phyloP scores from a whole-genome alignment of 2,797 vertebrate species.

The Tangara arthus region DNA sequence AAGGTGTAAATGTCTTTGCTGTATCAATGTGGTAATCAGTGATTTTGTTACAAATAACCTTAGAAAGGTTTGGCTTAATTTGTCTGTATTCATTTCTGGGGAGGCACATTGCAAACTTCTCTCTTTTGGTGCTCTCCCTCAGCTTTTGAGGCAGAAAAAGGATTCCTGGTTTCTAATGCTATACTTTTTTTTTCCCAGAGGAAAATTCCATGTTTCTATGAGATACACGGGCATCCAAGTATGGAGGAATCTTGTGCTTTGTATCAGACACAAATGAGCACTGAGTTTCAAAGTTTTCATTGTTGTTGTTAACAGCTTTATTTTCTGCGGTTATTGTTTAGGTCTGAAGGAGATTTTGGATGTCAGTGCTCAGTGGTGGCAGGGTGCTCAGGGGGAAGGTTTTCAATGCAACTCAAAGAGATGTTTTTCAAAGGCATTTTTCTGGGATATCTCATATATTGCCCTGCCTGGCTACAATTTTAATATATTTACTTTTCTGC shows the following conservation, averaged over 20 bases:
- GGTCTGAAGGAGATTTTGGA: not conserved
- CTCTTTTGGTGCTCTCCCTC: not conserved
- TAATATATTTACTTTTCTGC: not conserved
- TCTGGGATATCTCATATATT: not conserved
- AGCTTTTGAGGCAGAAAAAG: not conserved
- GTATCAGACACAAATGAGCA: not conserved
- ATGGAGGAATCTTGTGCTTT: not conserved
- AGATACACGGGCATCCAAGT: rapidly evolving
- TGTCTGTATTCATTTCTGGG: not conserved
- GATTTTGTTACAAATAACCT: not conserved
- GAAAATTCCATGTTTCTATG: not conserved
- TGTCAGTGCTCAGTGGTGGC: not conserved
- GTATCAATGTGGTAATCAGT: not conserved
- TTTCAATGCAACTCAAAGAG: not conserved
- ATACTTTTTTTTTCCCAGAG: not conserved
- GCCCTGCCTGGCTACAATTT: not conserved
- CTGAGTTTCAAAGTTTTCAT: not conserved
- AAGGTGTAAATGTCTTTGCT: not conserved
- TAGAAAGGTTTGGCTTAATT: not conserved
- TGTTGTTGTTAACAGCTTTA: not conserved
- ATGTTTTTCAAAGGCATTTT: not conserved
- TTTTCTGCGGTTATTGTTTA: not conserved
- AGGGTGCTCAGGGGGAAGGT: not conserved
- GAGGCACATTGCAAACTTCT: not conserved
- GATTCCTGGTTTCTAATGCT: not conserved